Percentiles rank a stretch among this genome's conserved stretches.
Conservation (phyloP, 1,140 invertebrate genomes). For the Nasonia vitripennis region DNA sequence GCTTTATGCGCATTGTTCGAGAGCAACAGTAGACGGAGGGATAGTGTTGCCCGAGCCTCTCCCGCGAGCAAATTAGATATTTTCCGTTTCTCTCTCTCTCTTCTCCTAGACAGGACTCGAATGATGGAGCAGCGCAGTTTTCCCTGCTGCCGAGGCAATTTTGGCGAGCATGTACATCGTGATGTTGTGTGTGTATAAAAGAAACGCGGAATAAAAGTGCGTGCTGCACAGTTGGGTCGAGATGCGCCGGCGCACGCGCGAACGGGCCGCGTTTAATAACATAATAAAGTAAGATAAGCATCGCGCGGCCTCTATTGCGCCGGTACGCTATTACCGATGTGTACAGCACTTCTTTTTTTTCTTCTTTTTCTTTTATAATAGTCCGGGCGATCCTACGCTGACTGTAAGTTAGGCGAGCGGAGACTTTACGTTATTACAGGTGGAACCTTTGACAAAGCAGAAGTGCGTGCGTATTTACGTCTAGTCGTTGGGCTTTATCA, state of each 20-base stretch:
- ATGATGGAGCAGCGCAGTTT: no score
- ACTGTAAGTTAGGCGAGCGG: not conserved
- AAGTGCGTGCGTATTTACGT: no score
- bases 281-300: slow-evolving; percentile 70
- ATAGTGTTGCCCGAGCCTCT: not conserved
- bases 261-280: slow-evolving; percentile 65
- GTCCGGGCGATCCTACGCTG: not conserved
- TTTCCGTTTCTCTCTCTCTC: not conserved
- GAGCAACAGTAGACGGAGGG: not conserved
- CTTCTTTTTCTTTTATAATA: not conserved
- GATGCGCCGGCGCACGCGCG: slow-evolving; percentile 15
- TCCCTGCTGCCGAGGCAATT: no score
- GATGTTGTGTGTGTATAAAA: not conserved
- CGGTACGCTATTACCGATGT: not conserved
- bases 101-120: no score
- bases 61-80: not conserved
- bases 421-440: no score
- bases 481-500: no score
- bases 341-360: not conserved
- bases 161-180: no score
- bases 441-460: no score
- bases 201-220: slow-evolving; percentile 25
- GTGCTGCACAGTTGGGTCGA: slow-evolving; percentile 53
- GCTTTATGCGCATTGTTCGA: slow-evolving; percentile 3
- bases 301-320: slow-evolving; percentile 49